A percentile compares a stretch with the other conserved stretches of the same genome.
Evolutionary conservation across 2,888 invertebrate species (phyloP).

Genomic region (Alloscopus bannaensis): DNA sequence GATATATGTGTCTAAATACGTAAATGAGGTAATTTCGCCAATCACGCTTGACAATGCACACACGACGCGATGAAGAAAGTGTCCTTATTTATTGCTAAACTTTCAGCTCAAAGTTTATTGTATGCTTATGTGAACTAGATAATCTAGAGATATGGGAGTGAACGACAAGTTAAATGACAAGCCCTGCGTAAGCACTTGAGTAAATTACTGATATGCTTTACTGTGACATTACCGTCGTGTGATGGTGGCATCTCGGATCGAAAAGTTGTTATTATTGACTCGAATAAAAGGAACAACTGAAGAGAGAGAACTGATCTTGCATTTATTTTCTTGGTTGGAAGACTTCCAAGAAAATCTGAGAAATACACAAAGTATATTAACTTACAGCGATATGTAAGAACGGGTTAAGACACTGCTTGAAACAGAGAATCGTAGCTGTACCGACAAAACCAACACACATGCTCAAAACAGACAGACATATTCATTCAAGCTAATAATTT

Average conservation of each 20-base stretch:
- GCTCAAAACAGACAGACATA: conserved; percentile 11
- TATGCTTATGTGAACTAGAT: no score
- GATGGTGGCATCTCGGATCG: background rate
- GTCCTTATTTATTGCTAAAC: no score
- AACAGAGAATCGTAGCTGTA: conserved; percentile 13
- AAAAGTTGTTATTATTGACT: conserved; percentile 43
- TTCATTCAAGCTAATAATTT: conserved; percentile 46
- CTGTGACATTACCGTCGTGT: background rate
- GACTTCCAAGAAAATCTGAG: conserved; percentile 40
- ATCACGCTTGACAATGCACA: no score
- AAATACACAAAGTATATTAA: conserved; percentile 7
- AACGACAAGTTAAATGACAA: conserved; percentile 28
- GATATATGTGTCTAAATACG: no score
- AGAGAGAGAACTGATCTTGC: conserved; percentile 30
- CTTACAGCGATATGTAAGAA: background rate
- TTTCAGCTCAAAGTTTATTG: no score
- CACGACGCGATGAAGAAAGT: no score
- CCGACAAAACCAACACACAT: conserved; percentile 30
- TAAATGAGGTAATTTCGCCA: no score
- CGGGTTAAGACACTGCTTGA: conserved; percentile 2
- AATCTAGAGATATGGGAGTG: no score
- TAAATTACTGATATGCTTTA: background rate
- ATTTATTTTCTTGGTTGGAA: conserved; percentile 35
- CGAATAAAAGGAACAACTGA: conserved; percentile 33
- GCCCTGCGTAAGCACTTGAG: background rate